A percentile compares a stretch with the other conserved stretches of the same genome.
Conservation (phyloP, 2,888 invertebrate genomes). For the Liposcelis brunnea region DNA sequence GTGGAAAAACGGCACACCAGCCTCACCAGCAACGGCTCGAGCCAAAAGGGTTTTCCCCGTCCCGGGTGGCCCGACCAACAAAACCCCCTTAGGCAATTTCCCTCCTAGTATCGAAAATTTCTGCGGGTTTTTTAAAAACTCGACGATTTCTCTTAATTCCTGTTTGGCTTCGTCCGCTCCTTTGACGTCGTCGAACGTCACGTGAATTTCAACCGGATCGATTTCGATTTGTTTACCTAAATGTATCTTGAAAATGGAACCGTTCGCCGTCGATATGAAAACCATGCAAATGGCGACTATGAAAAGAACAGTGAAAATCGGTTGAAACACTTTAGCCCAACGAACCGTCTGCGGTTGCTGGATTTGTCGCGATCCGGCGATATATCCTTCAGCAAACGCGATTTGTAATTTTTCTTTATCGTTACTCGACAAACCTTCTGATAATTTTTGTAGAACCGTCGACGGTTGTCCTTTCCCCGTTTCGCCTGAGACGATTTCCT, state of each 20-base stretch:
- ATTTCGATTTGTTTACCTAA: constrained; percentile 29
- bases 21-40: constrained; percentile 95
- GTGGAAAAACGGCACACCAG: constrained; percentile 95
- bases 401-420: constrained; percentile 64
- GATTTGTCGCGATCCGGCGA: constrained; percentile 42
- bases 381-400: constrained; percentile 82
- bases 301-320: constrained; percentile 34
- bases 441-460: too few relatives aligned
- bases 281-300: neutral
- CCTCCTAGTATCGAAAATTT: constrained; percentile 86
- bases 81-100: constrained; percentile 85
- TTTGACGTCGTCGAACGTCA: constrained; percentile 93
- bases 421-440: constrained; percentile 28
- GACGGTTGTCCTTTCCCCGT: too few relatives aligned
- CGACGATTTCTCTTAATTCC: constrained; percentile 90
- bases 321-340: constrained; percentile 54
- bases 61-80: constrained; percentile 66
- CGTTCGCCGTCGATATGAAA: neutral
- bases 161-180: constrained; percentile 96
- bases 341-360: constrained; percentile 14
- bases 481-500: too few relatives aligned
- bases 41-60: constrained; percentile 96
- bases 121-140: constrained; percentile 87
- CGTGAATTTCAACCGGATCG: constrained; percentile 87
- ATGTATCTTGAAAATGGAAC: neutral